Percentiles rank a stretch among this genome's conserved stretches.
phyloP scores from a whole-genome alignment of 2,888 invertebrate species.

The Campaea margaritaria region DNA sequence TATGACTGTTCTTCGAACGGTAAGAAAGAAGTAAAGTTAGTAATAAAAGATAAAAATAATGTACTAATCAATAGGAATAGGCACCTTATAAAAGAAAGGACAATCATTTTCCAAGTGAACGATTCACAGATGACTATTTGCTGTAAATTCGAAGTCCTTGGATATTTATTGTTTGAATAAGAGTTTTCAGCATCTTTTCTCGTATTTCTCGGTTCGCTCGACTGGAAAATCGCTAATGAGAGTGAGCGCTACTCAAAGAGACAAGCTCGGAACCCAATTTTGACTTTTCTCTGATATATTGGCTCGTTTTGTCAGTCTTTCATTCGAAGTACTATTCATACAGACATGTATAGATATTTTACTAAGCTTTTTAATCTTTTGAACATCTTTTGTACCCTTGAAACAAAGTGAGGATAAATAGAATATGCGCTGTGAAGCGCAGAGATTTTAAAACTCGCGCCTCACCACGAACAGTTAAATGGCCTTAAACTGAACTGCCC shows the following conservation, averaged over 20 bases:
- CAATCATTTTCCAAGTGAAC: slow-evolving; percentile 60
- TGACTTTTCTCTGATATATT: slow-evolving; percentile 44
- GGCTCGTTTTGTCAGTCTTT: slow-evolving; percentile 35
- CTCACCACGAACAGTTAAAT: too few relatives aligned
- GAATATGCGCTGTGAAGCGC: too few relatives aligned
- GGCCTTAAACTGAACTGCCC: too few relatives aligned
- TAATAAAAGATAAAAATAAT: too few relatives aligned
- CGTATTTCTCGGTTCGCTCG: slow-evolving; percentile 58
- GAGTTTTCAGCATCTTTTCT: slow-evolving; percentile 55
- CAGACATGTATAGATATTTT: too few relatives aligned
- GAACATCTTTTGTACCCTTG: too few relatives aligned
- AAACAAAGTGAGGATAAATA: too few relatives aligned
- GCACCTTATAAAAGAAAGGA: slow-evolving; percentile 37
- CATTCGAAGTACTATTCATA: not conserved
- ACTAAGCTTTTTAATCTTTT: too few relatives aligned
- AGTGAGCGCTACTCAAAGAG: slow-evolving; percentile 65
- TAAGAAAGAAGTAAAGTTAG: too few relatives aligned
- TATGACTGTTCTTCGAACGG: too few relatives aligned
- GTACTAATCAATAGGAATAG: not conserved
- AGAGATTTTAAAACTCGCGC: too few relatives aligned
- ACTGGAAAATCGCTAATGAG: slow-evolving; percentile 78
- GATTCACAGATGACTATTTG: slow-evolving; percentile 59
- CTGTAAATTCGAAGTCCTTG: slow-evolving; percentile 50
- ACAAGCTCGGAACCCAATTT: slow-evolving; percentile 59
- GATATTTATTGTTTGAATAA: slow-evolving; percentile 55